phyloP scores from a whole-genome alignment of 2,797 vertebrate genomes.

The Sebastes vulpes region DNA sequence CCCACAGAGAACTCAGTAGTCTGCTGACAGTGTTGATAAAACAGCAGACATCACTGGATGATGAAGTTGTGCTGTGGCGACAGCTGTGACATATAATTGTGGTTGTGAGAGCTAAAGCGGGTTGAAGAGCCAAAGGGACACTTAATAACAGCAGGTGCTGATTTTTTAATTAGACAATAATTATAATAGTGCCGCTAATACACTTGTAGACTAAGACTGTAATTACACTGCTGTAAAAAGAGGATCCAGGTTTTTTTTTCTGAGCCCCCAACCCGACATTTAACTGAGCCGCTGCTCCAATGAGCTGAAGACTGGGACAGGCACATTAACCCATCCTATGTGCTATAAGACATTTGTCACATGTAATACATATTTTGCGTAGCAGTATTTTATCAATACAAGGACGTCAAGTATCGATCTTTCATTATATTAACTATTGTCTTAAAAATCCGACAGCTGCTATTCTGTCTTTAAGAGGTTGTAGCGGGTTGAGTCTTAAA shows the following conservation, averaged over 20 bases:
- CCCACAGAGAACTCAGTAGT: slow-evolving; percentile 39
- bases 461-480: neutral
- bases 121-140: neutral
- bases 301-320: neutral
- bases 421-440: neutral
- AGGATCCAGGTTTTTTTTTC: neutral
- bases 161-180: neutral
- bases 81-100: slow-evolving; percentile 22
- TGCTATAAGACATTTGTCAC: neutral
- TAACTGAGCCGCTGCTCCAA: neutral
- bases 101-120: neutral
- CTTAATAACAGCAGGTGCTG: slow-evolving; percentile 4
- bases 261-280: neutral
- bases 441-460: neutral
- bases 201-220: neutral
- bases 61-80: slow-evolving; percentile 35
- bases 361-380: neutral
- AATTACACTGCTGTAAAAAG: neutral
- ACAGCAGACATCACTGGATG: slow-evolving; percentile 14
- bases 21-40: slow-evolving; percentile 52
- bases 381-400: neutral
- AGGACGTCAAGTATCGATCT: neutral
- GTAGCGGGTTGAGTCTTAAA: neutral
- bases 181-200: neutral
- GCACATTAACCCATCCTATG: neutral